Evolutionary conservation across 1,140 invertebrate species (phyloP), one percentile per base, ranked within the genome.

Genomic region (Callitettix versicolor): DNA sequence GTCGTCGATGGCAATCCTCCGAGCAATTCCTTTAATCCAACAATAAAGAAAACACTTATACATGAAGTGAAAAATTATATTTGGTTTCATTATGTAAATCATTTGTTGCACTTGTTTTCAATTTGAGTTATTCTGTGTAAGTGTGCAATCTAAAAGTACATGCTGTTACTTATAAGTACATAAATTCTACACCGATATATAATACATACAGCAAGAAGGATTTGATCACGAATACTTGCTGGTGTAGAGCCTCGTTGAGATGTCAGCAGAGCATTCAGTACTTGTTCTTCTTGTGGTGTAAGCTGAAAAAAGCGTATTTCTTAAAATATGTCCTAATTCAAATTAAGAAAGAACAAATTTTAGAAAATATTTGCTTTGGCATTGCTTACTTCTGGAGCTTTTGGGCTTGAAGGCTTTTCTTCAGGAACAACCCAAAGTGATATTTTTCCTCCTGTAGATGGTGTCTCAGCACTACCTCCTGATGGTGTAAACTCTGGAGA

Each of bases 381-480:
- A n/a, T n/a, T n/a, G n/a, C n/a, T 30, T 30, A 30, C 26, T 30
- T 49, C 21, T 2, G 46, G 46, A 11, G 48, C 1, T 38, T 51
- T 51, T 18, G 48, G 34, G 4, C 18, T 51, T 21, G 34, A 18
- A 11, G 34, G 18, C 4, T 3, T 21, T 36, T 55, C 54, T 41
- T 53, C 55, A 26, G 59, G 59, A 20, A 62, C 55, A 17, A 62
- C 60, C 60, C 60, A 62, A 20, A 62, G 46, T 15, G 60, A 62
- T 21, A 62, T 62, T 52, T 59, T 62, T 22, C 60, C 60, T 21
- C 46, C 50, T 51, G 33, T 46, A 14, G 47, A 48, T 24, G 53
- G 42, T 17, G 46, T 18, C 20, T 50, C 51, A 21, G 53, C 49
- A 15, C 9, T 18, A n/a, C n/a, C n/a, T n/a, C n/a, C n/a, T 26